Percentiles rank a stretch among this genome's conserved stretches.
phyloP scores from a whole-genome alignment of 2,797 vertebrate genomes.

The Alfaro cultratus region DNA sequence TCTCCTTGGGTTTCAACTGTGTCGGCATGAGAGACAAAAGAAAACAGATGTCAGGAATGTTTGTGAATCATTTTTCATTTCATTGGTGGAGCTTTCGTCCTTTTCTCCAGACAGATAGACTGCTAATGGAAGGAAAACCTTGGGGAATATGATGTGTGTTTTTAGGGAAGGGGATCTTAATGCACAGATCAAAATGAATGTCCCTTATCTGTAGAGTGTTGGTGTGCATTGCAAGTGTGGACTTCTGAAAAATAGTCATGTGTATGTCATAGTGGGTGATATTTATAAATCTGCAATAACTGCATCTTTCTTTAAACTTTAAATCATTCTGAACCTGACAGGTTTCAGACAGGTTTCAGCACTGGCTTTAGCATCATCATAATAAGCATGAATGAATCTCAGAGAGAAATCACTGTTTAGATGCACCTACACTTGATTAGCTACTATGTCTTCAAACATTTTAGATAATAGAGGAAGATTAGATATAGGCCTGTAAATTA shows the following conservation, averaged over 20 bases:
- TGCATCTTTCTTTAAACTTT: not conserved
- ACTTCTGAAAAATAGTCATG: constrained; percentile 48
- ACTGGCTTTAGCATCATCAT: too few species aligned
- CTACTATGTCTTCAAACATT: not conserved
- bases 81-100: constrained; percentile 38
- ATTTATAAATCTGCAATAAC: constrained; percentile 56
- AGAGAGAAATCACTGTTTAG: too few species aligned
- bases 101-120: constrained; percentile 58
- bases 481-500: not conserved
- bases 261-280: constrained; percentile 56
- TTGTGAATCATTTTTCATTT: constrained; percentile 73
- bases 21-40: constrained; percentile 66
- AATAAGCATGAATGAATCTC: too few species aligned
- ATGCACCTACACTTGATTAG: not conserved
- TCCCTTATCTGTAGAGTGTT: constrained; percentile 50
- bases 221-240: constrained; percentile 46
- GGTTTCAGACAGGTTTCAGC: too few species aligned
- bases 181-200: constrained; percentile 48
- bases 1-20: constrained; percentile 64
- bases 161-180: constrained; percentile 35
- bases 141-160: constrained; percentile 39
- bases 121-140: constrained; percentile 57
- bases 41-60: constrained; percentile 79
- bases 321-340: too few species aligned
- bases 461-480: not conserved